A percentile compares a stretch with the other conserved stretches of the same genome.
Conservation (phyloP, 2,888 invertebrate genomes). For the Stomorhina lunata region DNA sequence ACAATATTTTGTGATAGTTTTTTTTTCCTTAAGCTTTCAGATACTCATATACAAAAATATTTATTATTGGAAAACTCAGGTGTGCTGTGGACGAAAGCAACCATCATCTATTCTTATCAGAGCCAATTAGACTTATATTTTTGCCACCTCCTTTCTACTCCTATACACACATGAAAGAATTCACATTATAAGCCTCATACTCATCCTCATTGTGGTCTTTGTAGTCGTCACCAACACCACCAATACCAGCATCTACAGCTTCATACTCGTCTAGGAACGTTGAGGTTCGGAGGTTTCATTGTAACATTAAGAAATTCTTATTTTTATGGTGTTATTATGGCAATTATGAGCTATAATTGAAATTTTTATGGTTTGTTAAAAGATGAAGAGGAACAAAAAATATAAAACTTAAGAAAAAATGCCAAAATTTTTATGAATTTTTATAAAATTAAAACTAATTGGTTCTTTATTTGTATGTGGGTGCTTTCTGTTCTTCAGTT, state of each 20-base stretch:
- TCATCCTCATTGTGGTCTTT: neutral
- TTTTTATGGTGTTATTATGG: constrained; percentile 66
- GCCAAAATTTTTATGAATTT: constrained; percentile 63
- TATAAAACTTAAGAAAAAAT: constrained; percentile 22
- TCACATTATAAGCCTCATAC: neutral
- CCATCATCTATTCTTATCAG: constrained; percentile 51
- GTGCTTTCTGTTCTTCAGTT: constrained; percentile 19
- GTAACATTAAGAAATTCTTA: constrained; percentile 59
- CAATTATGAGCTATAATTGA: constrained; percentile 66
- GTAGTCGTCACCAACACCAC: neutral
- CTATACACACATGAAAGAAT: neutral
- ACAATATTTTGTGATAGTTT: constrained; percentile 10
- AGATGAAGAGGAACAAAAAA: constrained; percentile 25
- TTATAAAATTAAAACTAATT: constrained; percentile 64
- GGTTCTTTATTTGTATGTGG: constrained; percentile 55
- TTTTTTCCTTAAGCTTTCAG: neutral
- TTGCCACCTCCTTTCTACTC: constrained; percentile 62
- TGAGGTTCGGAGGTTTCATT: constrained; percentile 32
- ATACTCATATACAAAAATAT: neutral
- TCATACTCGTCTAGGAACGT: neutral
- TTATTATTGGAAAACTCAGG: constrained; percentile 38
- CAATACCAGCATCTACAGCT: neutral
- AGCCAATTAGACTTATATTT: constrained; percentile 63
- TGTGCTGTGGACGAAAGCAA: constrained; percentile 18
- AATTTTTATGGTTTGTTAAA: constrained; percentile 60